phyloP scores from a whole-genome alignment of 2,113 vertebrate genomes.

The Peromyscus leucopus region DNA sequence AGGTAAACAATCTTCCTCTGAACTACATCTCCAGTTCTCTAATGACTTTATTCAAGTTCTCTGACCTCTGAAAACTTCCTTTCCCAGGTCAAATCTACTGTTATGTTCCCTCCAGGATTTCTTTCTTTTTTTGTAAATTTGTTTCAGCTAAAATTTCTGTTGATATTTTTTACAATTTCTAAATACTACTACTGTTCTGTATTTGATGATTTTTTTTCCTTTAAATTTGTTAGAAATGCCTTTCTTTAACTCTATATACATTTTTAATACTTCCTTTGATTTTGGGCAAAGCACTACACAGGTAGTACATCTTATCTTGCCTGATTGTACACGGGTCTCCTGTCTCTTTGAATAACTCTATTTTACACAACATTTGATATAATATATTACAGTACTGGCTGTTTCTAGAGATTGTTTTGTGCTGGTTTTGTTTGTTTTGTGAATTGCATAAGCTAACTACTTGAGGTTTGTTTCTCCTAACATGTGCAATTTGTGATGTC shows the following conservation, averaged over 20 bases:
- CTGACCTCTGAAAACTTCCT: neutral
- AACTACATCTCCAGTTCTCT: no score
- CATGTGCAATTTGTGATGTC: neutral
- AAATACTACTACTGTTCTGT: neutral
- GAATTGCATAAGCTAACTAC: neutral
- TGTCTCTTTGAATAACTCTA: neutral
- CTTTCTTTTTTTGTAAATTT: neutral
- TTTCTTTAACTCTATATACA: neutral
- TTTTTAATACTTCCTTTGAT: neutral
- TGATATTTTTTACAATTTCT: neutral
- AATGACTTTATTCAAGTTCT: neutral
- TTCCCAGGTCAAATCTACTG: neutral
- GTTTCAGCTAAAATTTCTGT: slow-evolving; percentile 4
- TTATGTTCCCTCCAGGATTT: neutral
- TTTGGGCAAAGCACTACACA: neutral
- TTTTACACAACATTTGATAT: neutral
- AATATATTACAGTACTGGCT: neutral
- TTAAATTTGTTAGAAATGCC: neutral
- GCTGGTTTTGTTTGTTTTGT: neutral
- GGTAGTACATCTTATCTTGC: neutral
- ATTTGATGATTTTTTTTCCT: slow-evolving; percentile 14
- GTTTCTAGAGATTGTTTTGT: neutral
- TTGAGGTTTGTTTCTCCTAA: neutral
- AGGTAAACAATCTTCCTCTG: neutral
- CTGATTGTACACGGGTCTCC: neutral